Evolutionary conservation across 2,113 vertebrate genomes (phyloP).

Genomic region (Hippocampus mohnikei): DNA sequence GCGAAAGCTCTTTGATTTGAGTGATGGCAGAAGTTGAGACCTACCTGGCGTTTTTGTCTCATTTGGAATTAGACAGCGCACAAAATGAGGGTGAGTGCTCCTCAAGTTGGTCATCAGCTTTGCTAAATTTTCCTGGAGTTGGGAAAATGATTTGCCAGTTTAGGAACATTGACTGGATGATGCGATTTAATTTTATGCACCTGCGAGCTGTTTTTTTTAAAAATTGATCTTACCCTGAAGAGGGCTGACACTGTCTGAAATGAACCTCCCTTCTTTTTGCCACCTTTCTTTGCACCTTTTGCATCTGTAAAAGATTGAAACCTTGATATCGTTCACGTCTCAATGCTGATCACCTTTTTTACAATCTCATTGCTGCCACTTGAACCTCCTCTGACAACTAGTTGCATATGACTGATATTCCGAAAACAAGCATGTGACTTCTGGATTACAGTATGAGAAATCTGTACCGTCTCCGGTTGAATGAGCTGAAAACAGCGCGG

Average conservation of each 20-base stretch:
- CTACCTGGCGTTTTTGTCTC: slow-evolving; percentile 91
- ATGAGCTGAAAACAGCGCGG: slow-evolving; percentile 24
- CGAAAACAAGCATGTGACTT: not conserved
- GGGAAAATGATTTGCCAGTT: not conserved
- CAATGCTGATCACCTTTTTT: not conserved
- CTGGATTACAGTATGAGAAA: not conserved
- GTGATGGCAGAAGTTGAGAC: not conserved
- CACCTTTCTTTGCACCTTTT: slow-evolving; percentile 74
- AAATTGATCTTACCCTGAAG: slow-evolving; percentile 74
- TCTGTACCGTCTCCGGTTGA: slow-evolving; percentile 48
- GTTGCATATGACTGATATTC: not conserved
- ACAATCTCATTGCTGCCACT: not conserved
- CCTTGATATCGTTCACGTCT: not conserved
- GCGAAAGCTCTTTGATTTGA: not conserved
- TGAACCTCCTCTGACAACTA: not conserved
- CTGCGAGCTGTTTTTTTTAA: no score
- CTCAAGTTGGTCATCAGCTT: slow-evolving; percentile 90
- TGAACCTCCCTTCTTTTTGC: slow-evolving; percentile 91
- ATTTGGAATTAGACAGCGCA: slow-evolving; percentile 93
- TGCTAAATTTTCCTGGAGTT: slow-evolving; percentile 84
- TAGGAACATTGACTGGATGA: not conserved
- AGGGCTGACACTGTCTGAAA: slow-evolving; percentile 90
- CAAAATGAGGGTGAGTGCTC: slow-evolving; percentile 92
- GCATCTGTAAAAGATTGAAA: slow-evolving; percentile 29
- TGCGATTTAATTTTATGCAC: not conserved